Evolutionary conservation across 2,797 vertebrate species (phyloP).

Genomic region (Merluccius polli): DNA sequence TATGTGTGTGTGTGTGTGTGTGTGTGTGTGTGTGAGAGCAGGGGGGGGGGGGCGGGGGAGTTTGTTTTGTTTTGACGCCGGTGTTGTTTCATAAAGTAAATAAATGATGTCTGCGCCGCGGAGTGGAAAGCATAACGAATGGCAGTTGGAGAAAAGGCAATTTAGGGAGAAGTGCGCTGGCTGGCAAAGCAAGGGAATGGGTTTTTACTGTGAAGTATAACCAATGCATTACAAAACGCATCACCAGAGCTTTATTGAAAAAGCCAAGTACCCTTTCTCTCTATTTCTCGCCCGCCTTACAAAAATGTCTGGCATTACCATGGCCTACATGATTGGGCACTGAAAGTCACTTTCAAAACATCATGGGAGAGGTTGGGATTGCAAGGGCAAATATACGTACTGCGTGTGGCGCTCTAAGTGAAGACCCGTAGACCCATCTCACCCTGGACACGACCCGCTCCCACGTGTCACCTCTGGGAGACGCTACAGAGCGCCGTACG

Average conservation of each 20-base stretch:
- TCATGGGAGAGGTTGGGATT: conserved; percentile 57
- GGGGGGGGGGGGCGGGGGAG: conserved; percentile 25
- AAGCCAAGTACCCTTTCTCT: conserved; percentile 63
- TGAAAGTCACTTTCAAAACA: conserved; percentile 73
- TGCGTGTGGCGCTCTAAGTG: conserved; percentile 40
- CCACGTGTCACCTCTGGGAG: too few species aligned
- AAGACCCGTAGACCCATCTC: too few species aligned
- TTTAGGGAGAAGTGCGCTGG: conserved; percentile 70
- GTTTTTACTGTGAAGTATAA: conserved; percentile 77
- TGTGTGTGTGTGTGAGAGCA: too few species aligned
- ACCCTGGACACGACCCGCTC: too few species aligned
- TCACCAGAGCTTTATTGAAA: conserved; percentile 76
- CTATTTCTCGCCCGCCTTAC: conserved; percentile 33
- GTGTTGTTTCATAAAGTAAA: conserved; percentile 77
- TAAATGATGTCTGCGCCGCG: conserved; percentile 74
- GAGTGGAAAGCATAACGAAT: conserved; percentile 78
- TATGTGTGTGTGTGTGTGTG: neutral
- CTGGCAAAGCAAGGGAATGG: conserved; percentile 70
- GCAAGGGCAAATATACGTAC: conserved; percentile 34
- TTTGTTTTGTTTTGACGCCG: conserved; percentile 66
- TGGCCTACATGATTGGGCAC: conserved; percentile 69
- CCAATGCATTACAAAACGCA: conserved; percentile 80
- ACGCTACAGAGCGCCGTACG: too few species aligned
- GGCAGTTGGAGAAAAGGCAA: conserved; percentile 73
- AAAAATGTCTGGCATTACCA: conserved; percentile 72